phyloP scores from a whole-genome alignment of 2,888 invertebrate species.

The Panopea generosa region DNA sequence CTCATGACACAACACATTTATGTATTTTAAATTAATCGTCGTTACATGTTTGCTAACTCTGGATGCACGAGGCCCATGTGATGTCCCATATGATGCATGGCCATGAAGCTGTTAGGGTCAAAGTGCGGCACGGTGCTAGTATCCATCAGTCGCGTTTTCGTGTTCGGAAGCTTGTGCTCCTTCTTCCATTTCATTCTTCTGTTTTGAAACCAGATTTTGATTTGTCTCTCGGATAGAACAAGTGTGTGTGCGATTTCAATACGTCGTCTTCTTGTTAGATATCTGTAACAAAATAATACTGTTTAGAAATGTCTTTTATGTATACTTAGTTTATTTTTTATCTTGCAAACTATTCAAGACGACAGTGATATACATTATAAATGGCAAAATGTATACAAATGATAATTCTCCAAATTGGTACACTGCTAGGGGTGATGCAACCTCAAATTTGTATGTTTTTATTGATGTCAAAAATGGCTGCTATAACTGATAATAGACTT shows the following conservation, averaged over 20 bases:
- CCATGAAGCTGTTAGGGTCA: slow-evolving; percentile 63
- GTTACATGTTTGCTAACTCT: slow-evolving; percentile 49
- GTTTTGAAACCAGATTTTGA: slow-evolving; percentile 91
- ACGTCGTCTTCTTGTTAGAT: slow-evolving; percentile 97
- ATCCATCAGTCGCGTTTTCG: slow-evolving; percentile 76
- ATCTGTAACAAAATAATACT: slow-evolving; percentile 98
- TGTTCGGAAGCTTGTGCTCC: slow-evolving; percentile 80
- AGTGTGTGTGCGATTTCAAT: slow-evolving; percentile 99
- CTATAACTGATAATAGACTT: too few relatives aligned
- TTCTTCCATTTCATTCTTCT: slow-evolving; percentile 98
- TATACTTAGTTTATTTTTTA: too few relatives aligned
- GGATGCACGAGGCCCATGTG: slow-evolving; percentile 62
- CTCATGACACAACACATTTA: too few relatives aligned
- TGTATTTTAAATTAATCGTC: too few relatives aligned
- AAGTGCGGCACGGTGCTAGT: slow-evolving; percentile 65
- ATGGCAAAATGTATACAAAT: too few relatives aligned
- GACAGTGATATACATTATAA: too few relatives aligned
- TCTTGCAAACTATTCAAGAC: too few relatives aligned
- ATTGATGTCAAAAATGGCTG: too few relatives aligned
- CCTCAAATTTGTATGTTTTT: too few relatives aligned
- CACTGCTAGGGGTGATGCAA: too few relatives aligned
- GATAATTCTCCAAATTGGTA: too few relatives aligned
- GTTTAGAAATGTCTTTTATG: too few relatives aligned
- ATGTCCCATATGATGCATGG: slow-evolving; percentile 65
- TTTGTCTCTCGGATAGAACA: slow-evolving; percentile 98